These are phyloP conservation scores for Hemicordylus capensis DNA, from an alignment of 2,113 vertebrate species.

Conservation along the genomic window DNA sequence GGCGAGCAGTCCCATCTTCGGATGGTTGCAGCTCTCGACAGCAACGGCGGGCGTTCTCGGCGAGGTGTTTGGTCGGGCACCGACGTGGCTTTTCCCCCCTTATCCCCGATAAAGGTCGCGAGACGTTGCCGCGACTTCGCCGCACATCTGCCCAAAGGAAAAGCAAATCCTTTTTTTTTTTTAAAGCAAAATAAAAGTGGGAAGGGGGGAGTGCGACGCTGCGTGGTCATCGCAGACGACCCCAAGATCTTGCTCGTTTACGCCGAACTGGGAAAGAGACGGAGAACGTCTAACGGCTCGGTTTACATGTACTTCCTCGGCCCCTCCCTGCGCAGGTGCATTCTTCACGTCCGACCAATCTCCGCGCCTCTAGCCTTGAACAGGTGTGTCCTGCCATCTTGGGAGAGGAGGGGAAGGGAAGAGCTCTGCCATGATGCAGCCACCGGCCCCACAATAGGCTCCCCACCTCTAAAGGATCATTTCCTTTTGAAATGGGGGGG, in stretches of 20 bases:
- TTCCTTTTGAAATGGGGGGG: neutral
- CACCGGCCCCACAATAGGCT: slow-evolving; percentile 50
- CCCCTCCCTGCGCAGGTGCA: slow-evolving; percentile 93
- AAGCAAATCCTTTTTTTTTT: neutral
- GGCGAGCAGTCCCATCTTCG: slow-evolving; percentile 10
- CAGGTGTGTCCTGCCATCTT: slow-evolving; percentile 91
- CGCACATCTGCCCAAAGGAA: neutral
- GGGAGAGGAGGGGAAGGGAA: slow-evolving; percentile 75
- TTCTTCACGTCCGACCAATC: slow-evolving; percentile 89
- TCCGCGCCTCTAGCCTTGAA: slow-evolving; percentile 73
- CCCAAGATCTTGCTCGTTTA: slow-evolving; percentile 74
- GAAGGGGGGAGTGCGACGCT: too few relatives aligned
- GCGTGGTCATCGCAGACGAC: slow-evolving; percentile 49
- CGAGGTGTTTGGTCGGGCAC: neutral
- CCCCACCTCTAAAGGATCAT: slow-evolving; percentile 31
- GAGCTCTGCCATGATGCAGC: slow-evolving; percentile 75
- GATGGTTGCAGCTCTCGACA: slow-evolving; percentile 52
- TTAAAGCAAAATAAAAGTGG: slow-evolving; percentile 20
- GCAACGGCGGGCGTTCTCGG: slow-evolving; percentile 29
- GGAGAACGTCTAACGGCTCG: slow-evolving; percentile 87
- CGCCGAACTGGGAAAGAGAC: slow-evolving; percentile 87
- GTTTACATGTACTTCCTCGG: slow-evolving; percentile 91
- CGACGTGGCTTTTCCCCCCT: neutral
- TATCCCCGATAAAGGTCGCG: neutral
- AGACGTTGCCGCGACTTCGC: neutral